Evolutionary conservation across 2,113 vertebrate genomes (phyloP).

Genomic region (Atlantisia rogersi): DNA sequence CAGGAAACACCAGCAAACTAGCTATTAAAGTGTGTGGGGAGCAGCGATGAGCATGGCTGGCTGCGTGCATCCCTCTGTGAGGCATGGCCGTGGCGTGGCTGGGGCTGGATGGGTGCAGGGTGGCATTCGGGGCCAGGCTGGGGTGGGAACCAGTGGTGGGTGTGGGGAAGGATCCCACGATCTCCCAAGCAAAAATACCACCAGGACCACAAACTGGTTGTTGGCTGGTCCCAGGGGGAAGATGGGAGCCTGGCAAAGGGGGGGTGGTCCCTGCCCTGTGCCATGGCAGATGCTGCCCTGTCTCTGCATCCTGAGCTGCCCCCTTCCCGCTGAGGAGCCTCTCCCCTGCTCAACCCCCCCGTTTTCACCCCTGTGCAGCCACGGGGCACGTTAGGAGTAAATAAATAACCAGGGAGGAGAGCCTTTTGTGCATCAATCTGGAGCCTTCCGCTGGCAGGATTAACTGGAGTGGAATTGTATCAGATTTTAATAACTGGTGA

Average conservation of each 20-base stretch:
- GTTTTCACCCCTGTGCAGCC: background rate
- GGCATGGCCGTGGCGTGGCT: rapidly evolving
- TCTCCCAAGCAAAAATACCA: background rate
- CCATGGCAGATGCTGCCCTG: rapidly evolving
- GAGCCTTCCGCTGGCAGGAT: background rate
- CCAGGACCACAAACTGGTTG: rapidly evolving
- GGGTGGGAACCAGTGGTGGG: background rate
- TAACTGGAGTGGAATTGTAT: constrained; percentile 29
- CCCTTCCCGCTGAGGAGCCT: background rate
- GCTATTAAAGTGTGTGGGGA: background rate
- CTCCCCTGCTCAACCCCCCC: background rate
- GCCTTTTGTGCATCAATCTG: background rate
- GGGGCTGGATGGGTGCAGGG: background rate
- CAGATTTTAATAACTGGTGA: constrained; percentile 22
- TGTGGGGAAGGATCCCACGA: background rate
- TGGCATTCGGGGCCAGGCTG: background rate
- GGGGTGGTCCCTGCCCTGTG: rapidly evolving
- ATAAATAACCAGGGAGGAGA: background rate
- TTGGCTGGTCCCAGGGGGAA: background rate
- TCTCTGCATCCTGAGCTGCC: rapidly evolving
- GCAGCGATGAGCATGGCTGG: background rate
- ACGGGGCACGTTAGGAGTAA: background rate
- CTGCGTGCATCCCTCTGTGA: background rate
- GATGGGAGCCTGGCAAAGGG: background rate
- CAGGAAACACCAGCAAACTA: background rate